Evolutionary conservation across 1,140 invertebrate species (phyloP).

Genomic region (Ceratina australensis): DNA sequence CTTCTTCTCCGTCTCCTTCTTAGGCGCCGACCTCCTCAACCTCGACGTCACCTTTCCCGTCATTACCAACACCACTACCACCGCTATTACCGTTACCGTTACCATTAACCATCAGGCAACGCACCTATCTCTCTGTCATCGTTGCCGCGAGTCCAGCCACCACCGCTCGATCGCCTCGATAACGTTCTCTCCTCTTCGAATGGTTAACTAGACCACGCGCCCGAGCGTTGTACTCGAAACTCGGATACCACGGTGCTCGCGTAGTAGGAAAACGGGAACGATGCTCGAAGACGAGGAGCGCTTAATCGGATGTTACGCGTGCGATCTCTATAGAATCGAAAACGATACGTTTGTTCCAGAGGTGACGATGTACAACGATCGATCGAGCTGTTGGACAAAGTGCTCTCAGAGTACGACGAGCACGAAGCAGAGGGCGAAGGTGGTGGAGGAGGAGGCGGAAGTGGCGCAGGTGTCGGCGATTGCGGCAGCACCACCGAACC

Average conservation of each 20-base stretch:
- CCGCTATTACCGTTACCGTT: neutral
- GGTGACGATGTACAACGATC: slow-evolving; percentile 91
- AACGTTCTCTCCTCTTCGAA: too few species aligned
- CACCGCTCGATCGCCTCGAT: too few species aligned
- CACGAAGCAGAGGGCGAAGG: slow-evolving; percentile 80
- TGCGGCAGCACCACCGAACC: slow-evolving; percentile 79
- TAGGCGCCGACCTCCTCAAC: neutral
- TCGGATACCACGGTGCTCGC: too few species aligned
- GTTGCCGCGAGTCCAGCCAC: neutral
- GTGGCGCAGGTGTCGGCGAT: slow-evolving; percentile 71
- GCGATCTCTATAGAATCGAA: slow-evolving; percentile 75
- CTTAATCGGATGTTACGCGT: slow-evolving; percentile 13
- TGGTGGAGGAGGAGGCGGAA: slow-evolving; percentile 62
- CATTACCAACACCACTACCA: neutral
- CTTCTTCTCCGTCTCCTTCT: neutral
- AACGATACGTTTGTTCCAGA: slow-evolving; percentile 81
- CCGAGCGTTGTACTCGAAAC: too few species aligned
- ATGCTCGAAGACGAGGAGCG: neutral
- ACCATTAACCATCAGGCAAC: too few species aligned
- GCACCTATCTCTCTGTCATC: neutral
- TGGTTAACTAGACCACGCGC: too few species aligned
- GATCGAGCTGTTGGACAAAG: slow-evolving; percentile 90
- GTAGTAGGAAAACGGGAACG: too few species aligned
- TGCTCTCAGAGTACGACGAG: slow-evolving; percentile 93
- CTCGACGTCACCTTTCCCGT: neutral